Evolutionary conservation across 2,888 invertebrate genomes (phyloP), one percentile per base, ranked within the genome.

Genomic region (Callyntrura guangdongensis): DNA sequence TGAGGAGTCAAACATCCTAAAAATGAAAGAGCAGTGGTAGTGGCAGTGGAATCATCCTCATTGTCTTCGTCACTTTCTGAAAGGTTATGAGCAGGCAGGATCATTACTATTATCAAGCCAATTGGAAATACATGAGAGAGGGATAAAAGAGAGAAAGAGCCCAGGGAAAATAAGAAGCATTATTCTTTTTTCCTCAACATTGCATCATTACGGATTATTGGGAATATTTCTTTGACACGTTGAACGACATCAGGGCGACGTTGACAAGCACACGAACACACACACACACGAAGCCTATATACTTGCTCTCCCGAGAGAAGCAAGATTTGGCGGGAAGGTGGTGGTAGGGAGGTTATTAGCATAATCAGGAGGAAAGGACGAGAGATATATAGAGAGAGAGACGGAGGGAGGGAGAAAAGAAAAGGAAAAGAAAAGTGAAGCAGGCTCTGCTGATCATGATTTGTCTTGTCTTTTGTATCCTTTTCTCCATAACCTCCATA

Each of bases 191-290:
- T 17, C 5, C 69, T 69, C 69, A 17, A 17, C 17, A 45, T 69
- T 69, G 45, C 69, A 69, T 69, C 69, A 69, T 69, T 69, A 69
- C 17, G 45, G 14, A 45, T 69, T 69, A 69, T 69, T 69, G 69
- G 45, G 69, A 88, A 81, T 67, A 82, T 82, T 79, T 72, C 61
- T 85, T 86, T 88, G 88, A 88, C 88, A 86, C 86, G 86, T 61
- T 6, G 47, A 64, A 85, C 85, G 72, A 72, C 59, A 72, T 83
- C 11, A 53, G 12, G 53, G 2, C 53, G n/a, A 12, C 12, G 53
- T n/a, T 14, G 12, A 53, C n/a, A 2, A 53, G 53, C 12, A n/a
- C 11, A 53, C 53, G 14, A 53, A 9, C 53, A 14, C n/a, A 53
- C n/a, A 53, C 53, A 9, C 1, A 2, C 12, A n/a, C 11, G n/a